Evolutionary conservation across 2,888 invertebrate species (phyloP), one percentile per base, ranked within the genome.

Genomic region (Candidula unifasciata): DNA sequence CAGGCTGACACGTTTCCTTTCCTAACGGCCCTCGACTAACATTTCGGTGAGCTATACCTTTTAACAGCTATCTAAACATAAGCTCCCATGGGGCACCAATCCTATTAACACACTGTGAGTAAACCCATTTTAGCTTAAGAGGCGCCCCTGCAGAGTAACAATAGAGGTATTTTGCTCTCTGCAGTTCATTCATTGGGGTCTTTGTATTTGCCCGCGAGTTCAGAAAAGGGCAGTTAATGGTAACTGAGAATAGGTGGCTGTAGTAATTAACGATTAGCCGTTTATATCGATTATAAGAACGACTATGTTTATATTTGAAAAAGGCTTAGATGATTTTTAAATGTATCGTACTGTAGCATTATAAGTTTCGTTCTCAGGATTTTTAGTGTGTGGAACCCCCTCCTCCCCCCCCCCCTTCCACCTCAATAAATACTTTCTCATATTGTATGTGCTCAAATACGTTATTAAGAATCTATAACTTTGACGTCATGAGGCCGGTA

Each of bases 251-350:
- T 79, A 37, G 2, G 37, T 8, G 64, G 27, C 16, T 44, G 66
- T 79, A 37, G 66, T 66, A 79, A 37, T 79, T 24, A 77, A 77
- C 60, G 78, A 79, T 79, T 66, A 60, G 35, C 30, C 27, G 21
- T 44, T 71, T n/a, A 52, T 74, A 52, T 52, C 27, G 52, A 74
- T 54, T 74, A 74, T 52, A 3, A 27, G 52, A 13, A 10, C 1
- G 74, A n/a, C 27, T 74, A 16, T 27, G 3, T 27, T 3, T 27
- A 44, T 27, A 27, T 27, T 27, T 27, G 68, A 68, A 68, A 27
- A 27, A 27, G n/a, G 21, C 27, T 13, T 13, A 74, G 52, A 27
- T 8, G 18, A 27, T 27, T 44, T 44, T n/a, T n/a, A 24, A 30
- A 27, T 3, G 52, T 27, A 44, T 52, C 2, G 52, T 27, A 13